These are phyloP conservation scores for Pungitius pungitius DNA, from an alignment of 2,113 vertebrate species.

Conservation along the genomic window DNA sequence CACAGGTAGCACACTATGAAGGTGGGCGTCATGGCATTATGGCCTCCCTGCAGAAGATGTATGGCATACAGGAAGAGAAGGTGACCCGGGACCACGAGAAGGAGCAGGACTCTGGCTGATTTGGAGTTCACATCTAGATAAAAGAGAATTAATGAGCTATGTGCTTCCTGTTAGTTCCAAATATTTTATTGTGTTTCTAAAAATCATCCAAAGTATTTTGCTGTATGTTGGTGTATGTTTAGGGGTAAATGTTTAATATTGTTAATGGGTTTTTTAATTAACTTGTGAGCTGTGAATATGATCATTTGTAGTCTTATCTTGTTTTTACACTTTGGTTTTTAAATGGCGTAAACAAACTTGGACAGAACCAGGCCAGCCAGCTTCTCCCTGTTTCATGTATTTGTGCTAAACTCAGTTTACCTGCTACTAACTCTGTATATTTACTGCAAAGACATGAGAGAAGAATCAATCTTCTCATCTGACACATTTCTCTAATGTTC, in stretches of 20 bases:
- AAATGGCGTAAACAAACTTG: neutral
- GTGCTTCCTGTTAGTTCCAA: neutral
- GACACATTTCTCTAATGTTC: neutral
- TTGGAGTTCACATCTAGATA: constrained; percentile 87
- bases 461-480: neutral
- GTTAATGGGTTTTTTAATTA: neutral
- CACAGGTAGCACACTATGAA: constrained; percentile 87
- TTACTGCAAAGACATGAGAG: neutral
- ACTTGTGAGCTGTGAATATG: too few relatives aligned
- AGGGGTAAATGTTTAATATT: neutral
- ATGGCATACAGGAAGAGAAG: constrained; percentile 89
- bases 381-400: too few relatives aligned
- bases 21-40: constrained; percentile 75
- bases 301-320: neutral
- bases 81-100: constrained; percentile 89
- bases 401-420: too few relatives aligned
- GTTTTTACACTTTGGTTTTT: neutral
- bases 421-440: neutral
- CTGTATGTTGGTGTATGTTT: neutral
- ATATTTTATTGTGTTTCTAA: neutral
- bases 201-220: neutral
- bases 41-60: constrained; percentile 84
- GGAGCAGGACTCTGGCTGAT: constrained; percentile 88
- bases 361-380: neutral
- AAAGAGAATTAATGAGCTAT: neutral